Base-by-base conservation (phyloP, 2,888 invertebrate genomes). In the Lasioglossum morio region DNA sequence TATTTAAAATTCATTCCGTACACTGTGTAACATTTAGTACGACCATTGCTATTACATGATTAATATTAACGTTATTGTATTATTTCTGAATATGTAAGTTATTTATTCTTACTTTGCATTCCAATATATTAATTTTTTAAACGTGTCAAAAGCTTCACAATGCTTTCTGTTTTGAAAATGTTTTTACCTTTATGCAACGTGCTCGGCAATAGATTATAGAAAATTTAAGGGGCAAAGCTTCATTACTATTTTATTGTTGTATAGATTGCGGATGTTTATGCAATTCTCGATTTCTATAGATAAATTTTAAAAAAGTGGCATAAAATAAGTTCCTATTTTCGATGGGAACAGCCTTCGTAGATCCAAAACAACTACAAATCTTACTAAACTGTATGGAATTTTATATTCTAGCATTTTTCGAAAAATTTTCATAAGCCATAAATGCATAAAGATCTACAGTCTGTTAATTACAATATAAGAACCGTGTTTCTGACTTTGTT, bases 41-140 rank as follows among this genome's bases (percentile, higher is more conserved):
- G 92, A 93, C 91, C 77, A 79, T 34, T 73, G 40, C 30, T 80
- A 77, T 94, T 93, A 93, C 74, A 60, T 82, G 77, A 77, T 76
- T 81, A 76, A 77, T 87, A 89, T 91, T 89, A 92, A 87, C 87
- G 87, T 91, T 87, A 92, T 63, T 83, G 84, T 88, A 92, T 91
- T 94, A 94, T 93, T 93, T 93, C 93, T 93, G 93, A 93, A 92
- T 80, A 77, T 82, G 74, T 94, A 94, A 94, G 93, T 95, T 94
- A 95, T 94, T 94, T 95, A 95, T 91, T 91, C 77, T 95, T 94
- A 93, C 92, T 94, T 87, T 94, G 94, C 94, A 95, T 95, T 95
- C 94, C 94, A 94, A 93, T 75, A 83, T 72, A 88, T 43, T 34
- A 86, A 77, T 43, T 76, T 79, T 69, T 85, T 78, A 83, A 75